These are phyloP conservation scores for Pseudochirops cupreus DNA, from an alignment of 2,797 vertebrate species.

Conservation along the genomic window DNA sequence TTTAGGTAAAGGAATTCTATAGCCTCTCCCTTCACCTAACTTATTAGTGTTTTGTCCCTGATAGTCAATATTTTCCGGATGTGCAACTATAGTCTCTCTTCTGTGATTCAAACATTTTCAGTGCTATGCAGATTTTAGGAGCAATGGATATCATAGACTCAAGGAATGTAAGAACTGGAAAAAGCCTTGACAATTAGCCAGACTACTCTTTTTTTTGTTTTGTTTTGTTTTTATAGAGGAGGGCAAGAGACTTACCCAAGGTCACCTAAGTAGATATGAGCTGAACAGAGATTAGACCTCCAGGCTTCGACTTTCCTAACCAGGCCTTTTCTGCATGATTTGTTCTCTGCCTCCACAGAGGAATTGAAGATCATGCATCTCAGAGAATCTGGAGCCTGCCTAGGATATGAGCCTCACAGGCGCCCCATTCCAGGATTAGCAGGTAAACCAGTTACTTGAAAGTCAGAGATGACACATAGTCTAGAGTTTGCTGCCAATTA, in stretches of 20 bases:
- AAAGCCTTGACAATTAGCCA: neutral
- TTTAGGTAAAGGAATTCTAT: neutral
- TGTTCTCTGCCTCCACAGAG: neutral
- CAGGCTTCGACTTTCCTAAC: neutral
- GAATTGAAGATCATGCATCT: neutral
- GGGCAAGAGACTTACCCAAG: neutral
- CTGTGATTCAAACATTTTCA: constrained; percentile 10
- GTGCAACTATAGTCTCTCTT: neutral
- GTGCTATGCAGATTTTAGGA: neutral
- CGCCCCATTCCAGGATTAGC: constrained; percentile 23
- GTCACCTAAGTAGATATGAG: neutral
- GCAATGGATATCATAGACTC: neutral
- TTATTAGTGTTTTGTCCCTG: neutral
- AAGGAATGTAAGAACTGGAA: neutral
- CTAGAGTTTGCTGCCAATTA: constrained; percentile 51
- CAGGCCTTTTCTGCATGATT: neutral
- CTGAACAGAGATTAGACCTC: neutral
- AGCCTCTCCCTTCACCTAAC: neutral
- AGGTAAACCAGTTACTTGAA: constrained; percentile 24
- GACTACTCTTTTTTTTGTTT: neutral
- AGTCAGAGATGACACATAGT: constrained; percentile 34
- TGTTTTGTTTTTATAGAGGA: neutral
- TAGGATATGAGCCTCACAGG: neutral
- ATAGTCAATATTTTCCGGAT: constrained; percentile 4
- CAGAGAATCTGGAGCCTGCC: neutral